Evolutionary conservation across 2,113 vertebrate genomes (phyloP).

Genomic region (Psophia crepitans): DNA sequence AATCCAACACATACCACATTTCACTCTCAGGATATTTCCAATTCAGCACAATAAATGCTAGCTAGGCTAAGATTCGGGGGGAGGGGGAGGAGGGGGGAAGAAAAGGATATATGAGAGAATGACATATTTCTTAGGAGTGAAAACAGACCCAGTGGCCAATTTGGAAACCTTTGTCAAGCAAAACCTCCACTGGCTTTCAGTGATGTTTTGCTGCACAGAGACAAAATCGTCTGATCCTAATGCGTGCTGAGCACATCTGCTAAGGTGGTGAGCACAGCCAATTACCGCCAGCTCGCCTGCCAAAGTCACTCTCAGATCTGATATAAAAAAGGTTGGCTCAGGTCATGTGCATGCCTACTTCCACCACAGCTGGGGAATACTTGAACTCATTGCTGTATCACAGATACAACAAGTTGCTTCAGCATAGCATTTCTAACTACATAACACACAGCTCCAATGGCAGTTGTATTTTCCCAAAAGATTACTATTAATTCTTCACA

Average conservation of each 20-base stretch:
- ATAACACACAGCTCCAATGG: neutral
- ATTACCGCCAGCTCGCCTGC: neutral
- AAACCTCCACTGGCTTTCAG: neutral
- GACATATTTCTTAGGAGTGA: neutral
- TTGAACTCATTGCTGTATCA: neutral
- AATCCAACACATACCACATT: neutral
- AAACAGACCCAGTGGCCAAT: neutral
- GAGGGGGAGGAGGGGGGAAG: neutral
- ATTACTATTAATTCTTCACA: neutral
- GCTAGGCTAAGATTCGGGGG: neutral
- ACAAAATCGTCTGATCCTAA: neutral
- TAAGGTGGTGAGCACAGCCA: neutral
- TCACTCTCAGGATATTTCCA: neutral
- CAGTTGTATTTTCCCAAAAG: neutral
- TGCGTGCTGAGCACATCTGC: neutral
- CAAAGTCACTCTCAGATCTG: neutral
- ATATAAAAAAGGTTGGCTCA: neutral
- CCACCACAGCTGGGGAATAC: neutral
- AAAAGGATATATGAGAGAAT: neutral
- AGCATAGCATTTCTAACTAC: neutral
- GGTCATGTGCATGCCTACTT: neutral
- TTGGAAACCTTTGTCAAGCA: neutral
- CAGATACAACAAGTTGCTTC: neutral
- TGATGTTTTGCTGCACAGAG: neutral
- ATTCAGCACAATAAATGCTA: neutral